Evolutionary conservation across 2,888 invertebrate species (phyloP), one percentile per base, ranked within the genome.

Genomic region (Lepidochrysops patricia): DNA sequence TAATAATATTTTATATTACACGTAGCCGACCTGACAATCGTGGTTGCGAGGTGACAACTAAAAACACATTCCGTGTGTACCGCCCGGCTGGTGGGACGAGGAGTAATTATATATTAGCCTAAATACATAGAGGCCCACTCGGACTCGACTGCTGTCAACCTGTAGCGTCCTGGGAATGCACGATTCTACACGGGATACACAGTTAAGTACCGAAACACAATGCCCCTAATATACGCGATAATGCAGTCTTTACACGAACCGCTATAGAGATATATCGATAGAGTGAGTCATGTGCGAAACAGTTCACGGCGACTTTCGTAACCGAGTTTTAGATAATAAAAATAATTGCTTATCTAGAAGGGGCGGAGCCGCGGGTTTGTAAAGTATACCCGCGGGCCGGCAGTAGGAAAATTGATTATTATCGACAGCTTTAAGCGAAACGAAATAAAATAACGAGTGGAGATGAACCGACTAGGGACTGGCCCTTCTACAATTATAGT

Each of bases 91-190:
- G 29, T 54, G 32, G 9, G 15, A 52, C 29, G 13, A 2, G 15
- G n/a, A n/a, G n/a, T n/a, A n/a, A n/a, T n/a, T n/a, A n/a, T n/a
- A n/a, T 81, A 82, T 82, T 82, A 84, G 72, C 79, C 86, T 87
- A 86, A 79, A 82, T 82, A 82, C 81, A 83, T 80, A 75, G 80
- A 84, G 73, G 82, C 79, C 81, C 79, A 75, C 79, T 78, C 77
- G 80, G 80, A 83, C 77, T 75, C 79, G 77, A 80, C 81, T 79
- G 81, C 82, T 75, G 85, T 84, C 75, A 84, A 84, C 61, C 85
- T 83, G 82, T 76, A 84, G 84, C 75, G 84, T 83, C 57, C 86
- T 83, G 83, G 86, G 86, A 88, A 88, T 87, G 87, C 84, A 84
- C 80, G 83, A 86, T 80, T 80, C 86, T 87, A 86, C 82, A 80